Base-by-base conservation (phyloP, 2,113 vertebrate species). In the Lampris incognitus region DNA sequence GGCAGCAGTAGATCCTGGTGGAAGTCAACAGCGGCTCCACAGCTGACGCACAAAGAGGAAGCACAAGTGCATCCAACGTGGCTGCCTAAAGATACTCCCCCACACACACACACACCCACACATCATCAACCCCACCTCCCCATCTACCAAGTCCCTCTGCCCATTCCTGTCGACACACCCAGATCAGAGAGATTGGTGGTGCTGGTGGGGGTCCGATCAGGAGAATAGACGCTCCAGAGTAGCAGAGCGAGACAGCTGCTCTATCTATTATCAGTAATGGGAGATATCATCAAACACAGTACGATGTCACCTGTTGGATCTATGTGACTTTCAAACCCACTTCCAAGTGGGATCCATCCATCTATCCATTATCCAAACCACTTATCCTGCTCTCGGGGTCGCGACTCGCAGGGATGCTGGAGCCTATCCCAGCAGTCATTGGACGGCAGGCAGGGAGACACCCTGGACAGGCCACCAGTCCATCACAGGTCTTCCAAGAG, bases 11-110 rank as follows among this genome's bases (percentile, higher is more conserved):
- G 60, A 68, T 68, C 13, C 62, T 56, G 49, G 24, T 37, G 42
- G 44, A 24, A 51, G 41, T 49, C 13, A 9, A 58, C 48, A 65
- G 62, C 51, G 6, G 10, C n/a, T 61, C 60, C 41, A 51, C 70
- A 76, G 72, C 54, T 78, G 71, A 76, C 62, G 42, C 61, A 60
- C 67, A 72, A 68, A 10, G 42, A 70, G 51, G 52, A 64, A 38
- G 11, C 40, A 13, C 8, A 58, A 83, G 72, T 46, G 55, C 65
- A 67, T 71, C 78, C 50, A 69, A 60, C 38, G 57, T 71, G 68
- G n/a, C n/a, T 1, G 0, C 59, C 67, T 66, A 7, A 46, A 67
- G 55, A 37, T 59, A 24, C 36, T 2, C 36, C 57, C 38, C 13
- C 24, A 24, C 24, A 24, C 24, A 24, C 24, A 24, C 24, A 24